Evolutionary conservation across 2,113 vertebrate genomes (phyloP).

Genomic region (Uria lomvia): DNA sequence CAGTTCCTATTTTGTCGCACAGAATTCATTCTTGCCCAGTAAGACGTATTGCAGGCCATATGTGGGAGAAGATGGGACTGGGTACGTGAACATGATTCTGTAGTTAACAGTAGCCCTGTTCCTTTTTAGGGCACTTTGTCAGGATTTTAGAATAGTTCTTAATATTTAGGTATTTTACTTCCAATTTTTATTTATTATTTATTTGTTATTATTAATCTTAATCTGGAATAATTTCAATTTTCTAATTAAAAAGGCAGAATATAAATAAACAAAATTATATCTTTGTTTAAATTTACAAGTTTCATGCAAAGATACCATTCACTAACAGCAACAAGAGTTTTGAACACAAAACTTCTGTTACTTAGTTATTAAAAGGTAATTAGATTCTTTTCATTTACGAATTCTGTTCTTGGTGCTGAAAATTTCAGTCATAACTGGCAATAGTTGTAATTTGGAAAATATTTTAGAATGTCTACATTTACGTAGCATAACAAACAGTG

Average conservation of each 20-base stretch:
- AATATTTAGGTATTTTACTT: neutral
- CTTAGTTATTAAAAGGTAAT: neutral
- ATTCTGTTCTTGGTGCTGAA: neutral
- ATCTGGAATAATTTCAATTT: neutral
- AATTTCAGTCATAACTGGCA: neutral
- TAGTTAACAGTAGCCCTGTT: neutral
- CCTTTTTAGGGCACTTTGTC: neutral
- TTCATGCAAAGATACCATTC: neutral
- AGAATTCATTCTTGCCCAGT: neutral
- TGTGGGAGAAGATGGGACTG: neutral
- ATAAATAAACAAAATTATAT: neutral
- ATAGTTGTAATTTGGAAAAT: neutral
- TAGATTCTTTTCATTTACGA: neutral
- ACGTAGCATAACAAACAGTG: neutral
- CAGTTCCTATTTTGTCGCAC: neutral
- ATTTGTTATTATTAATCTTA: neutral
- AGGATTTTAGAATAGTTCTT: neutral
- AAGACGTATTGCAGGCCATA: neutral
- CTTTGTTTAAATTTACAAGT: neutral
- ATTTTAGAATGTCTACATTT: neutral
- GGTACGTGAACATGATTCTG: neutral
- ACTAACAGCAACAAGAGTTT: neutral
- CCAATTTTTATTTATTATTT: neutral
- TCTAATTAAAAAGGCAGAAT: neutral
- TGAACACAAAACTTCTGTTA: neutral